Percentiles rank a stretch among this genome's conserved stretches.
phyloP scores from a whole-genome alignment of 2,797 vertebrate species.

The Anableps anableps region DNA sequence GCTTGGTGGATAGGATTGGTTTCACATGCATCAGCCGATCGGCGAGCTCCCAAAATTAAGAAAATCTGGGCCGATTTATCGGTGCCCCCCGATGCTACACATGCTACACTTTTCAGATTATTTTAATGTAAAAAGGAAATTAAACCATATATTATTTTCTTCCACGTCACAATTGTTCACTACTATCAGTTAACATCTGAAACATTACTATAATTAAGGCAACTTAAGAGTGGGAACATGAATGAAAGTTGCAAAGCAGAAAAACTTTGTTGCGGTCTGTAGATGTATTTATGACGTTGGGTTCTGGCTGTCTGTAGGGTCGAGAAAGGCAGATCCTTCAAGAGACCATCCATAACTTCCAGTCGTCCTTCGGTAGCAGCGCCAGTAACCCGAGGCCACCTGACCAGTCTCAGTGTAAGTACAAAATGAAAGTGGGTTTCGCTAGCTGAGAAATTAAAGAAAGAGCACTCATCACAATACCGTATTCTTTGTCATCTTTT shows the following conservation, averaged over 20 bases:
- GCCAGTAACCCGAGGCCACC: constrained; percentile 92
- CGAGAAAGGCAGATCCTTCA: constrained; percentile 96
- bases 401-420: constrained; percentile 88
- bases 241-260: not conserved
- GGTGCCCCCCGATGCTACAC: no score
- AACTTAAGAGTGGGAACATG: no score
- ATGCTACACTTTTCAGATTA: no score
- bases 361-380: constrained; percentile 98
- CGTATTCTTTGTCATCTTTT: not conserved
- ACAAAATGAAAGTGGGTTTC: not conserved
- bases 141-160: no score
- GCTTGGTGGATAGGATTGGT: no score
- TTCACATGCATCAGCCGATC: no score
- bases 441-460: not conserved
- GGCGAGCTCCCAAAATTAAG: no score
- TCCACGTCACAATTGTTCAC: no score
- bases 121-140: no score
- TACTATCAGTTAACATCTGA: no score
- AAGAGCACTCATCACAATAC: not conserved
- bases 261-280: not conserved
- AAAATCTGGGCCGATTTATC: no score
- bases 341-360: constrained; percentile 98
- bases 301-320: constrained; percentile 80
- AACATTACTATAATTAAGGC: no score
- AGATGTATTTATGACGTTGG: not conserved